These are phyloP conservation scores for Sesamia inferens DNA, from an alignment of 2,888 invertebrate genomes.

Conservation along the genomic window DNA sequence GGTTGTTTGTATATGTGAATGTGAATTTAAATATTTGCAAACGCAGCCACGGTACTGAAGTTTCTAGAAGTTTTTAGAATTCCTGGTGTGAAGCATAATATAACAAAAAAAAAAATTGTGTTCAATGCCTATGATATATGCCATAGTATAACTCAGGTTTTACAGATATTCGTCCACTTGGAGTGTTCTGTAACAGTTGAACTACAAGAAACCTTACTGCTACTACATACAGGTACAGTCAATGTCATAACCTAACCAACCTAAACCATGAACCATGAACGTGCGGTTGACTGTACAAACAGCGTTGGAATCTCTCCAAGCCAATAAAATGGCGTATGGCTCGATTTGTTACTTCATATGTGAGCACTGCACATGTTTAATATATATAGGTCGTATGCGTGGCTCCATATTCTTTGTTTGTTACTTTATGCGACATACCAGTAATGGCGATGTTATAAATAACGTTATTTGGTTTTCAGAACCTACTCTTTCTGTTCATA, in stretches of 20 bases:
- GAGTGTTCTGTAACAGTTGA: constrained; percentile 1
- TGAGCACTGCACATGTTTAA: constrained; percentile 34
- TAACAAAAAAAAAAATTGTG: not conserved
- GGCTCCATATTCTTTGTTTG: constrained; percentile 17
- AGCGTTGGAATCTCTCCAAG: constrained; percentile 60
- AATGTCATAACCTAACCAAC: not conserved
- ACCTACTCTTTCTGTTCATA: not conserved
- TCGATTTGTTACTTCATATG: constrained; percentile 48
- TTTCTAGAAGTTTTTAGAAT: no score
- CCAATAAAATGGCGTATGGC: constrained; percentile 46
- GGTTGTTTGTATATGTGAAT: no score
- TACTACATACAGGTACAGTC: not conserved
- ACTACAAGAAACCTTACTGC: not conserved
- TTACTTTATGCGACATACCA: constrained; percentile 19
- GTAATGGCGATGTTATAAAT: constrained; percentile 2
- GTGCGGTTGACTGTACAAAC: constrained; percentile 9
- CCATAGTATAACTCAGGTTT: constrained; percentile 28
- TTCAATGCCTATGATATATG: constrained; percentile 25
- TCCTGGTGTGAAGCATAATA: no score
- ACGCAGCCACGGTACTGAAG: no score
- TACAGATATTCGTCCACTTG: constrained; percentile 33
- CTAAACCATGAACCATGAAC: no score
- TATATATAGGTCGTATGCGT: constrained; percentile 28
- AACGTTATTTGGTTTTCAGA: not conserved
- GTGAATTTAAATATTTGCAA: no score